Base-by-base conservation (phyloP, 1,140 invertebrate species). In the Trichoplusia ni region DNA sequence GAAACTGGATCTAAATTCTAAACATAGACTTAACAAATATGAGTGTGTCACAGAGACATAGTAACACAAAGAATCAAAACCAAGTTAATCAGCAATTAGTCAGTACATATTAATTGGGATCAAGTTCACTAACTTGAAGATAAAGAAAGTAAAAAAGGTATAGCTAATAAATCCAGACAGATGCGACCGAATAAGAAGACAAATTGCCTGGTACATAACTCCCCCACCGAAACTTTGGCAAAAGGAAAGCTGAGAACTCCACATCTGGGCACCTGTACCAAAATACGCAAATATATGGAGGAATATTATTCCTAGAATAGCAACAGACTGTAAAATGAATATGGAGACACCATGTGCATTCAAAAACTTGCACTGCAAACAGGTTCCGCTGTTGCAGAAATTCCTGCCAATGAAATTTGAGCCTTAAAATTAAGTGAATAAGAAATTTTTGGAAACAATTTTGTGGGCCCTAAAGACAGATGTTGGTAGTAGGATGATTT, bases 261-360 rank as follows among this genome's bases (percentile, higher is more conserved):
- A 84, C 86, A 89, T 89, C 84, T 89, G 86, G 84, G 69, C 81
- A 87, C 84, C 86, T 89, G 84, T 46, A 77, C 76, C 75, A 63
- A 85, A 89, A 86, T 85, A 87, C 73, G 67, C 70, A 38, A 71
- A 79, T 72, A 82, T 80, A 82, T 78, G 74, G 72, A 73, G 63
- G 73, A 78, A 85, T 85, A 87, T 76, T 67, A 79, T 89, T 89
- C 86, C 82, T 89, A 87, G 86, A 89, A 89, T 89, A 89, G 86
- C 86, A 82, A 60, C 86, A 86, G 86, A 86, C 86, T 86, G 84
- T 86, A 83, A 89, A 89, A 89, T 86, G 82, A 83, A 86, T 51
- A 71, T 53, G 73, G 73, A 79, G 76, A 82, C 81, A 81, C 78
- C 83, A 86, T 83, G 76, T 86, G 86, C 81, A 75, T 82, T 79